These are phyloP conservation scores for Pantherophis alleghaniensis DNA, from an alignment of 2,797 vertebrate species.

Conservation along the genomic window DNA sequence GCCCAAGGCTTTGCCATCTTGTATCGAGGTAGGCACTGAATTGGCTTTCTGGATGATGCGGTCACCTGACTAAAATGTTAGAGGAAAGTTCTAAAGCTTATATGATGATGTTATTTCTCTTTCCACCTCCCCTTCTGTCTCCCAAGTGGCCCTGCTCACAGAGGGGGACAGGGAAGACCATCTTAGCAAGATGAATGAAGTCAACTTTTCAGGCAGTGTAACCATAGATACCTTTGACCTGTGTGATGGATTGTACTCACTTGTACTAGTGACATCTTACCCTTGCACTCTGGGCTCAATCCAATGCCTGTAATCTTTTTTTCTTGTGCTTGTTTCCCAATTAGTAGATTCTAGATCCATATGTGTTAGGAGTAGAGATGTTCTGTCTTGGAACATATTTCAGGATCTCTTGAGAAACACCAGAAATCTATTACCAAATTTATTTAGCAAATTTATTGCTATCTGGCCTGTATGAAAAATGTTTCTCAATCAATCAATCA, in stretches of 20 bases:
- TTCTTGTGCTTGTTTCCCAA: slow-evolving; percentile 23
- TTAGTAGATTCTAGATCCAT: slow-evolving; percentile 6
- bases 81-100: neutral
- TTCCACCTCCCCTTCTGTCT: neutral
- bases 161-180: neutral
- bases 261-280: neutral
- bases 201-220: neutral
- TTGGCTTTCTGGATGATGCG: neutral
- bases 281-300: neutral
- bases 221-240: neutral
- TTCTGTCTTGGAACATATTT: slow-evolving; percentile 4
- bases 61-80: neutral
- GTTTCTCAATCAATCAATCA: neutral
- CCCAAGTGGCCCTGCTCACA: neutral
- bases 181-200: neutral
- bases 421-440: neutral
- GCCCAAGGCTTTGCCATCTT: slow-evolving; percentile 66
- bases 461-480: neutral
- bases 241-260: neutral
- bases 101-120: neutral
- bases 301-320: neutral
- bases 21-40: slow-evolving; percentile 59
- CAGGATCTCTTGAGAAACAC: neutral
- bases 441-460: neutral
- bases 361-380: neutral